Conservation (phyloP, 2,113 vertebrate genomes). For the Accipiter cooperii region DNA sequence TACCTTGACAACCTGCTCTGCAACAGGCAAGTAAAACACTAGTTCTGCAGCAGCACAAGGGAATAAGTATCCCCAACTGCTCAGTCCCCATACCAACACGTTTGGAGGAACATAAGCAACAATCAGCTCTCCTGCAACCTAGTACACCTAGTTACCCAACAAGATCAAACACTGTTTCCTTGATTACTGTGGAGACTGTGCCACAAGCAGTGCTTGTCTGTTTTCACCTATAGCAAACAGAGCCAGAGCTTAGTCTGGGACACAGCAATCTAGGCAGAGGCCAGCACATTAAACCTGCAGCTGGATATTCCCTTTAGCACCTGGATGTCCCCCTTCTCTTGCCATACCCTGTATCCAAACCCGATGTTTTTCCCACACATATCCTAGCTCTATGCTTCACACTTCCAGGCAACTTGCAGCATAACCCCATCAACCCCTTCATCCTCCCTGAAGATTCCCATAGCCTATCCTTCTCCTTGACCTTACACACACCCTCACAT, state of each 20-base stretch:
- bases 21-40: neutral
- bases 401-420: neutral
- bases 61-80: neutral
- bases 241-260: neutral
- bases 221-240: neutral
- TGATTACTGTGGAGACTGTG: neutral
- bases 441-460: neutral
- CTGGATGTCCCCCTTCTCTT: neutral
- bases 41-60: neutral
- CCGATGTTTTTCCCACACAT: neutral
- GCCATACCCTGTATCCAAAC: neutral
- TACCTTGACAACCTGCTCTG: neutral
- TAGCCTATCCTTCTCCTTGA: neutral
- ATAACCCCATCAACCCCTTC: neutral
- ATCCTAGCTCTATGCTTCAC: neutral
- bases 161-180: neutral
- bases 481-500: neutral
- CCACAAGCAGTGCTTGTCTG: neutral
- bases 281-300: neutral
- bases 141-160: neutral
- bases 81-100: neutral
- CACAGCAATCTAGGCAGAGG: neutral
- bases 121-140: neutral
- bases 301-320: neutral
- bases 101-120: neutral